Evolutionary conservation across 2,113 vertebrate genomes (phyloP).

Genomic region (Numenius arquata): DNA sequence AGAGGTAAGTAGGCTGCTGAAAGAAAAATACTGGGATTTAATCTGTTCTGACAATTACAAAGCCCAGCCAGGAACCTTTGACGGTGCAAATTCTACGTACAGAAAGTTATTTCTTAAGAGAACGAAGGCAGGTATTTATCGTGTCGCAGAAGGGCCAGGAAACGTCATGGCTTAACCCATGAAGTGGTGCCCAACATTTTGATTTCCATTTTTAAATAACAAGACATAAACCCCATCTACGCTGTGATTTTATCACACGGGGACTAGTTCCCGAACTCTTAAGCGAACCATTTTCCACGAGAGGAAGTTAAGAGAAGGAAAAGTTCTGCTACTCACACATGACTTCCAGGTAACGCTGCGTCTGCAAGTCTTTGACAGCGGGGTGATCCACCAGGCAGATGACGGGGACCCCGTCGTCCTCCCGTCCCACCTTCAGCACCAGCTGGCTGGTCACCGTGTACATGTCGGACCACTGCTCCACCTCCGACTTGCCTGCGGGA

Average conservation of each 20-base stretch:
- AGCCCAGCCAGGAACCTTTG: background rate
- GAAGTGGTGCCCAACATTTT: background rate
- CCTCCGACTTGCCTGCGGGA: slow-evolving; percentile 79
- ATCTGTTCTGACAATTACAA: background rate
- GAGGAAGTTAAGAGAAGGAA: background rate
- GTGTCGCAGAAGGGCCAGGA: background rate
- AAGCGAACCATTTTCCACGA: accelerated
- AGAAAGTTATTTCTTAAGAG: background rate
- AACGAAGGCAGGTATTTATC: background rate
- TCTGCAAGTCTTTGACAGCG: slow-evolving; percentile 92
- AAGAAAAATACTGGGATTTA: background rate
- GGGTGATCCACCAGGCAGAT: slow-evolving; percentile 96
- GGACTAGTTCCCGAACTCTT: background rate
- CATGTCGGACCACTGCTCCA: slow-evolving; percentile 93
- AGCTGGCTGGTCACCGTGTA: slow-evolving; percentile 93
- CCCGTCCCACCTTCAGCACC: slow-evolving; percentile 86
- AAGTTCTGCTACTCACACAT: slow-evolving; percentile 85
- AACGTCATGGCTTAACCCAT: background rate
- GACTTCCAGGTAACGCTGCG: slow-evolving; percentile 93
- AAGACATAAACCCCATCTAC: background rate
- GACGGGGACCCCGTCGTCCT: slow-evolving; percentile 91
- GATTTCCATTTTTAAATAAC: background rate
- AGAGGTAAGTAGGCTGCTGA: background rate
- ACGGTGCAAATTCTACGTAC: background rate
- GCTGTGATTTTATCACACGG: background rate